Evolutionary conservation across 2,888 invertebrate genomes (phyloP).

Genomic region (Calliopum simillimum): DNA sequence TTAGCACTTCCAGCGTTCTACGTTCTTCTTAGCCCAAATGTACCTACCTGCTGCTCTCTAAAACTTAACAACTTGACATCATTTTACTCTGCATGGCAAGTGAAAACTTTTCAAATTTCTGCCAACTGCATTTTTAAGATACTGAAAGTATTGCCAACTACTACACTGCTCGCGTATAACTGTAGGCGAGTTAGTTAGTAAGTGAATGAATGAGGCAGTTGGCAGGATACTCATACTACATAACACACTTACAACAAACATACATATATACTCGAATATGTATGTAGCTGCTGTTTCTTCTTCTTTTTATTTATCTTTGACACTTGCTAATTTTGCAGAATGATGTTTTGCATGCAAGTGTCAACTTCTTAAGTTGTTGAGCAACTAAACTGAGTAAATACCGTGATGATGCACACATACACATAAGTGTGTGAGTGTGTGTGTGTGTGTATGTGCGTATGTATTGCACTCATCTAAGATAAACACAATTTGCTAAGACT

Average conservation of each 20-base stretch:
- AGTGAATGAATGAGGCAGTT: no score
- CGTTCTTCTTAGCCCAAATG: not conserved
- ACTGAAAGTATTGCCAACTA: not conserved
- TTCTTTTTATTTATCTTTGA: slow-evolving; percentile 47
- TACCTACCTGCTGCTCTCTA: not conserved
- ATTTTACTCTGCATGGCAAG: not conserved
- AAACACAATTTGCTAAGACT: slow-evolving; percentile 24
- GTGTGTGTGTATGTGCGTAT: not conserved
- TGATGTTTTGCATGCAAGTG: slow-evolving; percentile 41
- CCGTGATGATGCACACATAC: not conserved
- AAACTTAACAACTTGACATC: no score
- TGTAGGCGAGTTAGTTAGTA: no score
- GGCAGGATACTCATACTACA: no score
- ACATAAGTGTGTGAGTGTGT: not conserved
- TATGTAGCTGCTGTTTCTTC: slow-evolving; percentile 12
- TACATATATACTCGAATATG: no score
- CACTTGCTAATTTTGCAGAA: slow-evolving; percentile 49
- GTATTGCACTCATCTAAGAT: slow-evolving; percentile 2
- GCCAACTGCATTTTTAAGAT: slow-evolving; percentile 24
- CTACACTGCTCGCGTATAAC: no score
- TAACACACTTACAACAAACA: not conserved
- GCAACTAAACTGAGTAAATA: slow-evolving; percentile 38
- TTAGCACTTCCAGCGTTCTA: not conserved
- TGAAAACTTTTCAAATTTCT: slow-evolving; percentile 11
- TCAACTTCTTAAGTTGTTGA: slow-evolving; percentile 45